Conservation (phyloP, 2,888 invertebrate species). For the Heliconius erato region DNA sequence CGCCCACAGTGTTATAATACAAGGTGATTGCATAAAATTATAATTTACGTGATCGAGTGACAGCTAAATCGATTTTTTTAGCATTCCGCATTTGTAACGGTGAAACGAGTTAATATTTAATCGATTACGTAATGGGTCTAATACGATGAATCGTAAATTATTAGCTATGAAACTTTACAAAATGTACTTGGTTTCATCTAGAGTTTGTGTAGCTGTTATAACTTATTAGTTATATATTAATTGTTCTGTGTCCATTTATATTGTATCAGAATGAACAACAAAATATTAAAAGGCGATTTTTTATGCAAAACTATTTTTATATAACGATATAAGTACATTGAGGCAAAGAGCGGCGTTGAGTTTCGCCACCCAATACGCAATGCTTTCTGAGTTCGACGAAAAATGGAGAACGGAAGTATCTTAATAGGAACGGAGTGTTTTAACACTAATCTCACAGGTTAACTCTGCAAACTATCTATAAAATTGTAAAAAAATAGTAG, state of each 20-base stretch:
- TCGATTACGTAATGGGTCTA: constrained; percentile 18
- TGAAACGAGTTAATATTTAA: constrained; percentile 44
- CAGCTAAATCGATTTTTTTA: constrained; percentile 71
- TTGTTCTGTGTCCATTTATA: too few relatives aligned
- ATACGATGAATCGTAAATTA: constrained; percentile 9
- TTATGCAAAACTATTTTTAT: too few relatives aligned
- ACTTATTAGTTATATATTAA: not conserved
- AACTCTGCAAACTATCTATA: not conserved
- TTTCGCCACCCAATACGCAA: too few relatives aligned
- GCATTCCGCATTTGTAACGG: constrained; percentile 53
- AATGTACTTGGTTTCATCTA: not conserved
- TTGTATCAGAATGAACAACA: too few relatives aligned
- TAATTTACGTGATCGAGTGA: constrained; percentile 79
- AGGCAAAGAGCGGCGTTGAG: too few relatives aligned
- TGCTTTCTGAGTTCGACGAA: too few relatives aligned
- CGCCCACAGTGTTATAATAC: constrained; percentile 79
- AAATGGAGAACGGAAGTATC: too few relatives aligned
- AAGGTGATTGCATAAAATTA: constrained; percentile 80
- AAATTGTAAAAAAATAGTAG: not conserved
- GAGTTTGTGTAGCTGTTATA: not conserved
- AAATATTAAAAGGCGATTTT: too few relatives aligned
- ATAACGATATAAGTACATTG: too few relatives aligned
- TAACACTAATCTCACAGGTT: too few relatives aligned
- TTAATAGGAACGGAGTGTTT: too few relatives aligned
- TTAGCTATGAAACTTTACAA: not conserved